These are phyloP conservation scores for Burhinus oedicnemus DNA, from an alignment of 2,113 vertebrate genomes.

Conservation along the genomic window DNA sequence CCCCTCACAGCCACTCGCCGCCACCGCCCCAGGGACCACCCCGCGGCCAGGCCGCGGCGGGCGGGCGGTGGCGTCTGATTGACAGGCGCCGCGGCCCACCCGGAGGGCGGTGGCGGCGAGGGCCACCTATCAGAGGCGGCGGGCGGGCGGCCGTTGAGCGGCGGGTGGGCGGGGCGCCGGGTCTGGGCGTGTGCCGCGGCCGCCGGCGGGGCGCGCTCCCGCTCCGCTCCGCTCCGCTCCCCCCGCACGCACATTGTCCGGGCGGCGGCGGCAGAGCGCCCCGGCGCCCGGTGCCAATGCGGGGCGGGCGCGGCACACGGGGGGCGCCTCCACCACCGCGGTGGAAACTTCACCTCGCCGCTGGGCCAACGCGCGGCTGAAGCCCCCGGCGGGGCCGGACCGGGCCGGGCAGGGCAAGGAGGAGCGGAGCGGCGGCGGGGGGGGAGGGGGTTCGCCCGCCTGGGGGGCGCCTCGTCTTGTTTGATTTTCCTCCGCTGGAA, in stretches of 20 bases:
- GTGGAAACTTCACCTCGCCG: constrained; percentile 45
- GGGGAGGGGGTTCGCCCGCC: background rate
- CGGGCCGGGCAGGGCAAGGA: background rate
- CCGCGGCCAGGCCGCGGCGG: background rate
- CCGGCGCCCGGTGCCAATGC: constrained; percentile 50
- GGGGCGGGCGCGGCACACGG: constrained; percentile 43
- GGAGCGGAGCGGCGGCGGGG: background rate
- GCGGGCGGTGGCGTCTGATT: background rate
- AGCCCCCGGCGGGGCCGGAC: background rate
- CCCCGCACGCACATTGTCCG: constrained; percentile 14
- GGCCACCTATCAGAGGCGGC: constrained; percentile 5
- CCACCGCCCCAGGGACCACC: background rate
- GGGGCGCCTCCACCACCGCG: constrained; percentile 44
- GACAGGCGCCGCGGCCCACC: background rate
- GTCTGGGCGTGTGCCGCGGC: background rate
- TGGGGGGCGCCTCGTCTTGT: background rate
- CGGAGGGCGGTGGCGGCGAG: background rate
- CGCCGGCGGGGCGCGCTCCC: background rate
- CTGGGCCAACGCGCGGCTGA: constrained; percentile 9
- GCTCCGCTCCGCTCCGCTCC: background rate
- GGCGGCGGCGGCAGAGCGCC: background rate
- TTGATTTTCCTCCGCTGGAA: background rate
- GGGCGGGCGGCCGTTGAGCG: background rate
- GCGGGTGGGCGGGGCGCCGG: background rate
- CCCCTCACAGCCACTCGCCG: background rate